Conservation (phyloP, 2,888 invertebrate species). For the Trissolcus japonicus region DNA sequence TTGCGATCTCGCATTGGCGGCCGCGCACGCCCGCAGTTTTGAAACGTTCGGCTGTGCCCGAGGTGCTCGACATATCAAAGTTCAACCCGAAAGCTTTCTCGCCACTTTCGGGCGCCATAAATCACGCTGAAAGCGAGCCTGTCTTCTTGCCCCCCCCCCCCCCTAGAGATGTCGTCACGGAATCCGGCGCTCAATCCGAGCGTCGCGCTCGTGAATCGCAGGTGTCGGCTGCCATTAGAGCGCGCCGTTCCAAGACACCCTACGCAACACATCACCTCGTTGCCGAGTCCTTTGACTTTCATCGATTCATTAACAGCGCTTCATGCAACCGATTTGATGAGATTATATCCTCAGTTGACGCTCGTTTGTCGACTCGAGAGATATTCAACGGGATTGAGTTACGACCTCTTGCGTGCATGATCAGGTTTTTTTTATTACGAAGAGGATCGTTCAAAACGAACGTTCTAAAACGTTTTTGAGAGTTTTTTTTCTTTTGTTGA, state of each 20-base stretch:
- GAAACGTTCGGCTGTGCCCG: not conserved
- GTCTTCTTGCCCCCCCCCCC: slow-evolving; percentile 54
- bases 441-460: not conserved
- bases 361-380: slow-evolving; percentile 27
- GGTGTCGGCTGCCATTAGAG: slow-evolving; percentile 53
- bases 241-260: slow-evolving; percentile 27
- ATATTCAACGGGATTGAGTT: slow-evolving; percentile 25
- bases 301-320: slow-evolving; percentile 52
- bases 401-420: slow-evolving; percentile 5
- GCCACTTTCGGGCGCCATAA: slow-evolving; percentile 61
- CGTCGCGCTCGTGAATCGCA: slow-evolving; percentile 55
- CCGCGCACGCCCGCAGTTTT: not conserved
- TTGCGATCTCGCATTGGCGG: slow-evolving; percentile 5
- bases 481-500: not conserved
- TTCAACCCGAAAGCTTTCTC: slow-evolving; percentile 54
- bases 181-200: slow-evolving; percentile 56
- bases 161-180: slow-evolving; percentile 60
- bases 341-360: slow-evolving; percentile 36
- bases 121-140: slow-evolving; percentile 62
- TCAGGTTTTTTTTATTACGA: not conserved
- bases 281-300: slow-evolving; percentile 14
- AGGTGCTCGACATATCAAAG: slow-evolving; percentile 45
- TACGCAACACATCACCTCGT: slow-evolving; percentile 16
- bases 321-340: slow-evolving; percentile 41
- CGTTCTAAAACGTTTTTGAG: not conserved